A percentile compares a stretch with the other conserved stretches of the same genome.
These are phyloP conservation scores for Sarcophaga rosellei DNA, from an alignment of 2,888 invertebrate species.

Conservation along the genomic window DNA sequence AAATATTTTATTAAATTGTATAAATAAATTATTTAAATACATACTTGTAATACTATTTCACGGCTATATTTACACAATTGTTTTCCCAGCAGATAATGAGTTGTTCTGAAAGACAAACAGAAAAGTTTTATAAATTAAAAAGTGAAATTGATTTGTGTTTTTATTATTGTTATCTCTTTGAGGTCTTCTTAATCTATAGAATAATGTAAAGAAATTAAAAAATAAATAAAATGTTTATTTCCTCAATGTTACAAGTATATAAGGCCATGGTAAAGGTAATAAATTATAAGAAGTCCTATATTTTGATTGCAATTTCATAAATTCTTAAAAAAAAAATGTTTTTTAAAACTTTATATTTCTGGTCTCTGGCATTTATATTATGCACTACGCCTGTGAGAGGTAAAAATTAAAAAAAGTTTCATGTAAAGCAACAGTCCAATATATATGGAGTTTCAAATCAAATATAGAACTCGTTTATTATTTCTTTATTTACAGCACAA, in stretches of 20 bases:
- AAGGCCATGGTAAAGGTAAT: not conserved
- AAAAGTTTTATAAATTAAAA: no score
- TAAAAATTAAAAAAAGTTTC: not conserved
- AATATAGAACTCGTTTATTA: not conserved
- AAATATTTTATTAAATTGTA: no score
- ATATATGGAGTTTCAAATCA: not conserved
- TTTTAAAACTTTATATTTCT: not conserved
- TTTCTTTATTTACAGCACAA: conserved; percentile 32
- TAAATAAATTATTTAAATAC: no score
- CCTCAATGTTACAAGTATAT: not conserved
- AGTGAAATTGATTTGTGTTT: no score
- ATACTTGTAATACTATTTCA: no score
- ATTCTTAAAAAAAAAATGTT: not conserved
- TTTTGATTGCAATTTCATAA: not conserved
- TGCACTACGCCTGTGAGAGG: not conserved
- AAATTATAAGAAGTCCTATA: not conserved
- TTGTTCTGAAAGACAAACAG: no score
- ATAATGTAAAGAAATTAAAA: no score
- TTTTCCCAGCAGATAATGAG: no score
- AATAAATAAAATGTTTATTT: not conserved
- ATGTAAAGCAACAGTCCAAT: no score
- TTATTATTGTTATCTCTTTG: no score
- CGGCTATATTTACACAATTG: no score
- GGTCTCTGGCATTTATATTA: not conserved
- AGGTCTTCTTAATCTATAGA: no score